Evolutionary conservation across 2,888 invertebrate genomes (phyloP).

Genomic region (Drosophila stalkeri): DNA sequence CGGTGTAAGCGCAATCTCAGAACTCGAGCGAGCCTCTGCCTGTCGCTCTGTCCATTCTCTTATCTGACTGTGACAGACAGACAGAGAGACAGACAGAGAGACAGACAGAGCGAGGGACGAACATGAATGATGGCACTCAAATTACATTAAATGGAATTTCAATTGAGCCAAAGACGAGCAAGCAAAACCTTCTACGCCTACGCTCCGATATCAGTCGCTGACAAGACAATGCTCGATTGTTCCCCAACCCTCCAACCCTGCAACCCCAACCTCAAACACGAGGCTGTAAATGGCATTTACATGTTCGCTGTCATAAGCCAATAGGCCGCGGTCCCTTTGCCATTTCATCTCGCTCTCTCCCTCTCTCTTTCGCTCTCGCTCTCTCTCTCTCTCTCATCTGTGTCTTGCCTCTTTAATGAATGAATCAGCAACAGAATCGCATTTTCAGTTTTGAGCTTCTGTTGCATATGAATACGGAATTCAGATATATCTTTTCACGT

Average conservation of each 20-base stretch:
- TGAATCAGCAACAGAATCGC: slow-evolving; percentile 57
- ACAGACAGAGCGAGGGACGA: slow-evolving; percentile 11
- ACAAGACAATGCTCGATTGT: slow-evolving; percentile 64
- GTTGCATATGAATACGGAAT: slow-evolving; percentile 12
- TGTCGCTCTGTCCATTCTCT: not conserved
- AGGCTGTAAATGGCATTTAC: slow-evolving; percentile 79
- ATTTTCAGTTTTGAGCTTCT: slow-evolving; percentile 21
- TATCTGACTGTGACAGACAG: slow-evolving; percentile 36
- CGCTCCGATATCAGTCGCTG: slow-evolving; percentile 48
- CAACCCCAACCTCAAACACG: slow-evolving; percentile 43
- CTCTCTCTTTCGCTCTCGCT: not conserved
- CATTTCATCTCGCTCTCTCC: not conserved
- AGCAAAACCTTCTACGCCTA: slow-evolving; percentile 49
- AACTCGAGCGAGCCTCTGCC: slow-evolving; percentile 12
- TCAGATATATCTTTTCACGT: too few species aligned
- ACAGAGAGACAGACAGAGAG: slow-evolving; percentile 18
- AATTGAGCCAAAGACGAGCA: slow-evolving; percentile 72
- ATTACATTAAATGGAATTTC: slow-evolving; percentile 79
- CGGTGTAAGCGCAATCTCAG: slow-evolving; percentile 71
- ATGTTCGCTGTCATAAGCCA: slow-evolving; percentile 77
- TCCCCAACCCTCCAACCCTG: slow-evolving; percentile 3
- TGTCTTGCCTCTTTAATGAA: slow-evolving; percentile 60
- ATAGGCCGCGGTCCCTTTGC: slow-evolving; percentile 8
- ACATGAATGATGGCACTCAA: slow-evolving; percentile 79
- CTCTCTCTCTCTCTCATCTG: not conserved